phyloP scores from a whole-genome alignment of 2,797 vertebrate species.

The Calcarius lapponicus region DNA sequence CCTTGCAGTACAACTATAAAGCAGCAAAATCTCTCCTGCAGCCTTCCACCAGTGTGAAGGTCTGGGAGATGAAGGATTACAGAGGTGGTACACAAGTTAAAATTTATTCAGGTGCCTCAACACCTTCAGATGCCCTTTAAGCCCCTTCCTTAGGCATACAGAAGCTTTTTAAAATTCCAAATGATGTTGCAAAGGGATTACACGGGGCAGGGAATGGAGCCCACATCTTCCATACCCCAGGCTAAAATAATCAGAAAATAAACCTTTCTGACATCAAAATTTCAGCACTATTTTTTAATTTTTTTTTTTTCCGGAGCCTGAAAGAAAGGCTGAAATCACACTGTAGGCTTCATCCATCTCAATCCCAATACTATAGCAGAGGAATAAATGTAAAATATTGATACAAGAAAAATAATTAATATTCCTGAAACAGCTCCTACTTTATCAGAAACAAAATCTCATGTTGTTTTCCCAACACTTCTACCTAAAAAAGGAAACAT shows the following conservation, averaged over 20 bases:
- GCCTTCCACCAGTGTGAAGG: neutral
- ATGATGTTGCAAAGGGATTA: neutral
- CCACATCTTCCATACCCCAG: neutral
- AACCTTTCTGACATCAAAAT: neutral
- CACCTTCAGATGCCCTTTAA: neutral
- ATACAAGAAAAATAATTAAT: constrained; percentile 31
- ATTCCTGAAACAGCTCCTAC: constrained; percentile 22
- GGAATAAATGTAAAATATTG: constrained; percentile 11
- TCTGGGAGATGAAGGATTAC: neutral
- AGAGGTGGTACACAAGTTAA: neutral
- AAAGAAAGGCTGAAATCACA: neutral
- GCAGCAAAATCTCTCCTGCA: neutral
- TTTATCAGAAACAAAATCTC: constrained; percentile 59
- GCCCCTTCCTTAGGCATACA: neutral
- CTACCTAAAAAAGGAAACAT: constrained; percentile 60
- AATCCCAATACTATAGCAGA: neutral
- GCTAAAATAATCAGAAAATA: neutral
- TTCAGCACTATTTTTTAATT: neutral
- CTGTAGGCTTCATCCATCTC: constrained; percentile 24
- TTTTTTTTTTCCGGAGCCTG: neutral
- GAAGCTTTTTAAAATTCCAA: neutral
- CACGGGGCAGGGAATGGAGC: neutral
- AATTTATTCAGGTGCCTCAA: neutral
- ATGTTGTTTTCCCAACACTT: constrained; percentile 36
- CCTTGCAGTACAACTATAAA: neutral